Base-by-base conservation (phyloP, 2,113 vertebrate genomes). In the Enhydra lutris region DNA sequence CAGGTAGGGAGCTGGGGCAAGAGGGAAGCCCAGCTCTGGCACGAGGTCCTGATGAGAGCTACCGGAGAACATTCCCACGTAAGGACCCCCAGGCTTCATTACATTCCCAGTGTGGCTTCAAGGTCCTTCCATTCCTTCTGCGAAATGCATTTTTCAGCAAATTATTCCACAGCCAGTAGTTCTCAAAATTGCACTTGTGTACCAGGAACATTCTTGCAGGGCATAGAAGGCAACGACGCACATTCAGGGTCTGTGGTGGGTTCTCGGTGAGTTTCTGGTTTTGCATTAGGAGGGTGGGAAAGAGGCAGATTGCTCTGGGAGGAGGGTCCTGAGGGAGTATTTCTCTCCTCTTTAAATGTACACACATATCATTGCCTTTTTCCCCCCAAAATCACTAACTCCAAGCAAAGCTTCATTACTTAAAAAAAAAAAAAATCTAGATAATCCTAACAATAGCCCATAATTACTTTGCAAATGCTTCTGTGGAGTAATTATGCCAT, bases 401-500 rank as follows among this genome's bases (percentile, higher is more conserved):
- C 81, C 10, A 74, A 89, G 82, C 81, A 91, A 97, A 96, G 87
- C 89, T 74, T 97, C 86, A 89, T 95, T 95, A 91, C 71, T 82
- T 0, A 1, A 52, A 39, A n/a, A 79, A 39, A 26, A 73, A 67
- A 47, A 45, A 42, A 15, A 45, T 34, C 55, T 55, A 42, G 67
- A 63, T 36, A 57, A 11, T 81, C 82, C 79, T 84, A 84, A 83
- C 91, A 91, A 95, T 84, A 67, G 94, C 69, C 63, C 55, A 47
- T 89, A 92, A 97, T 95, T 82, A 88, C 79, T 91, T 95, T 8
- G 36, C 89, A 95, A 95, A 97, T 65, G 92, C 93, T 91, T 95
- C 95, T 92, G n/a, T 18, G 63, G 91, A 84, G 95, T 93, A 95
- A 98, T 97, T 97, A 93, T 31, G 65, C 74, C 89, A 87, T 98